Percentiles rank a stretch among this genome's conserved stretches.
These are phyloP conservation scores for Drosophila gunungcola DNA, from an alignment of 1,140 invertebrate species.

Conservation along the genomic window DNA sequence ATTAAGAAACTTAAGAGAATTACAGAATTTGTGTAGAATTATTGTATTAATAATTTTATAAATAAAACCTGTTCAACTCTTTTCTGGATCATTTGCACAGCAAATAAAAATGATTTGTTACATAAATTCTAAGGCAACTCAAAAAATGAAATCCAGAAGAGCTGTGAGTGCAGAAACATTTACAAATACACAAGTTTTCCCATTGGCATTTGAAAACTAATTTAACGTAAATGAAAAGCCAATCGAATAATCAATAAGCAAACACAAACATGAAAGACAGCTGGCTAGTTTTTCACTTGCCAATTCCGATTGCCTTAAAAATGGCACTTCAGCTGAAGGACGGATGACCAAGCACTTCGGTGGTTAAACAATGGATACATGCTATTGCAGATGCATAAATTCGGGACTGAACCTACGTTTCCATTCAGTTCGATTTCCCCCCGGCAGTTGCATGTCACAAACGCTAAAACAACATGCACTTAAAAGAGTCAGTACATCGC, in stretches of 20 bases:
- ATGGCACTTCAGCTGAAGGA: conserved; percentile 32
- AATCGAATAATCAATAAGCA: conserved; percentile 52
- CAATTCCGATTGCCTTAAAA: conserved; percentile 24
- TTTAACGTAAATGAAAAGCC: conserved; percentile 32
- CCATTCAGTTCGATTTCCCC: not conserved
- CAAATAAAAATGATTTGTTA: not conserved
- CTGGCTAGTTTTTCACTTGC: conserved; percentile 29
- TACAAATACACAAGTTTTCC: not conserved
- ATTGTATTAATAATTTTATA: too few relatives aligned
- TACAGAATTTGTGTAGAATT: too few relatives aligned
- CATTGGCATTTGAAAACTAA: conserved; percentile 5
- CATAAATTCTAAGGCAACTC: too few relatives aligned
- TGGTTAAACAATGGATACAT: conserved; percentile 71
- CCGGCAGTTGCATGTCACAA: conserved; percentile 68
- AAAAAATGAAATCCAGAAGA: not conserved
- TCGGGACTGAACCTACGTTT: conserved; percentile 44
- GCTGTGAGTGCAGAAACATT: not conserved
- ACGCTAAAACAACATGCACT: conserved; percentile 79
- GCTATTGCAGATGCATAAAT: conserved; percentile 75
- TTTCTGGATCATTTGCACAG: not conserved
- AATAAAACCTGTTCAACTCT: too few relatives aligned
- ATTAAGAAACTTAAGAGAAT: too few relatives aligned
- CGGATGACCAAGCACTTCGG: conserved; percentile 35
- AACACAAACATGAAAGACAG: conserved; percentile 36
- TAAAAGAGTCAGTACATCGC: conserved; percentile 59